Evolutionary conservation across 2,113 vertebrate species (phyloP).

Genomic region (Odobenus rosmarus): DNA sequence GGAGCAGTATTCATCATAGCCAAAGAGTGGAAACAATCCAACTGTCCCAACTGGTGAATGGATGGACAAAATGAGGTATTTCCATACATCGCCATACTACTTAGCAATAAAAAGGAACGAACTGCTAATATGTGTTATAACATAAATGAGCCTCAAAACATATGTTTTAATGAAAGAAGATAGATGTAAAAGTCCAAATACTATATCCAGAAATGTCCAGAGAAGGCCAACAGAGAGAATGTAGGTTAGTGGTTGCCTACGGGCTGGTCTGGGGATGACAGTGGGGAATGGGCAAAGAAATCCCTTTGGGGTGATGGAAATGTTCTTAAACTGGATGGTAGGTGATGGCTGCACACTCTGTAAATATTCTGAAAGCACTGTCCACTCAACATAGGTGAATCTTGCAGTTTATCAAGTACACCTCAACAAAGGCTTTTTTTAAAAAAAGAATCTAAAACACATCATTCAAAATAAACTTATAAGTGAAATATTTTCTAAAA

Average conservation of each 20-base stretch:
- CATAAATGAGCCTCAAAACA: not conserved
- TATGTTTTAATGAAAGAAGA: not conserved
- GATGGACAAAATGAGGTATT: not conserved
- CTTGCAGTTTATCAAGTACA: not conserved
- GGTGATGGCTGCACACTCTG: not conserved
- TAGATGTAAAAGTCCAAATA: not conserved
- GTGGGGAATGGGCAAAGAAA: not conserved
- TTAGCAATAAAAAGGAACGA: not conserved
- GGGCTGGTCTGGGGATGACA: not conserved
- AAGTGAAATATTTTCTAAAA: not conserved
- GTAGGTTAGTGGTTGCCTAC: not conserved
- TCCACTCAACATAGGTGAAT: not conserved
- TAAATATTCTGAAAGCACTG: not conserved
- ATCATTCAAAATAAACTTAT: not conserved
- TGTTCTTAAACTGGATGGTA: not conserved
- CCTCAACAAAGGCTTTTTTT: not conserved
- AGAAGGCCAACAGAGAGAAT: not conserved
- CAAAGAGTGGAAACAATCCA: not conserved
- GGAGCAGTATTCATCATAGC: not conserved
- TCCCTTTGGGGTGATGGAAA: not conserved
- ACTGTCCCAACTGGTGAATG: not conserved
- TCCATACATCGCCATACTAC: not conserved
- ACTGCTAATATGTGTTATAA: not conserved
- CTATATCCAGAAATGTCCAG: not conserved
- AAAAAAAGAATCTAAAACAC: not conserved